These are phyloP conservation scores for Pandion haliaetus DNA, from an alignment of 2,113 vertebrate species.

Conservation along the genomic window DNA sequence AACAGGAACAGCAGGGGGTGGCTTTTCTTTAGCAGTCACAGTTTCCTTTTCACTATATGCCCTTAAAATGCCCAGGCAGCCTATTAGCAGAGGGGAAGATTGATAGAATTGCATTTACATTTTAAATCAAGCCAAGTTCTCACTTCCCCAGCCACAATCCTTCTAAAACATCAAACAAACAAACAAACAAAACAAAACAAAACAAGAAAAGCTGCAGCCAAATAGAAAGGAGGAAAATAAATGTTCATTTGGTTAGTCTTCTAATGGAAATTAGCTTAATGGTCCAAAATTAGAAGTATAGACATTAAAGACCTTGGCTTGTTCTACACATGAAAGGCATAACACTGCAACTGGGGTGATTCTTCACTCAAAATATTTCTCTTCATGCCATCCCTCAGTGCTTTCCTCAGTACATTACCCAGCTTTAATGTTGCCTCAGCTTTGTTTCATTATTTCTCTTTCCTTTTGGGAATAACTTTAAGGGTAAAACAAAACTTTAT, in stretches of 20 bases:
- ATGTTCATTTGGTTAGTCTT: slow-evolving; percentile 30
- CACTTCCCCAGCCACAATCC: not conserved
- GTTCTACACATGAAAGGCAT: not conserved
- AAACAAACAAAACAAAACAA: slow-evolving; percentile 20
- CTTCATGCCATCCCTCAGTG: not conserved
- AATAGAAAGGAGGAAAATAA: slow-evolving; percentile 15
- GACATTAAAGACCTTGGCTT: not conserved
- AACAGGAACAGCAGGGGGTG: slow-evolving; percentile 49
- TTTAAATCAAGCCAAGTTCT: slow-evolving; percentile 57
- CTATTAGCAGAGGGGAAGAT: slow-evolving; percentile 31
- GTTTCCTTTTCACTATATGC: slow-evolving; percentile 60
- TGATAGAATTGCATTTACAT: slow-evolving; percentile 63
- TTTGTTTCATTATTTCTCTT: not conserved
- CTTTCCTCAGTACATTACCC: not conserved
- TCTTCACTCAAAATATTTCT: not conserved
- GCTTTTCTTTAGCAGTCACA: slow-evolving; percentile 60
- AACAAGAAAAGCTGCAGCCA: slow-evolving; percentile 7
- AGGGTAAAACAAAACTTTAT: not conserved
- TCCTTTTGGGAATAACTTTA: not conserved
- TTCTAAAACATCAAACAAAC: slow-evolving; percentile 41
- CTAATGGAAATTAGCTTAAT: slow-evolving; percentile 35
- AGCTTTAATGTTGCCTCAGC: not conserved
- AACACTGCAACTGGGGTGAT: not conserved
- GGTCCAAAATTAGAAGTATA: not conserved
- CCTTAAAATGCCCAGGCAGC: slow-evolving; percentile 63